These are phyloP conservation scores for Procapra przewalskii DNA, from an alignment of 2,113 vertebrate species.

Conservation along the genomic window DNA sequence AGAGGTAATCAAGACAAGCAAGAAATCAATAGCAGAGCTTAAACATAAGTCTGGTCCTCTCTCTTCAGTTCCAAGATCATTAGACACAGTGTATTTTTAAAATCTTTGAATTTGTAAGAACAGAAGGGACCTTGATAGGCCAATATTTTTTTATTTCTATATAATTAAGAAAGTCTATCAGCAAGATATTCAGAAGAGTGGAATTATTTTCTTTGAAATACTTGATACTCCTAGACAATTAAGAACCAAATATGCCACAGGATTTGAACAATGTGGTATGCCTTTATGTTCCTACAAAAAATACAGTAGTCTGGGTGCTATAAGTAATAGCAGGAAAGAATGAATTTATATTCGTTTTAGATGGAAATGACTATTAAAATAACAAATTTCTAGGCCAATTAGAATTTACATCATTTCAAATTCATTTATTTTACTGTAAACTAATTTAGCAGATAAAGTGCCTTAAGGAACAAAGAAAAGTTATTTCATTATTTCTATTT, in stretches of 20 bases:
- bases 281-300: neutral
- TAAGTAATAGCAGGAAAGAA: neutral
- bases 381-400: constrained; percentile 13
- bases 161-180: neutral
- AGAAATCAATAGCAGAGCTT: neutral
- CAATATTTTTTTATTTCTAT: neutral
- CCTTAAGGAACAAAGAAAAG: neutral
- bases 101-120: neutral
- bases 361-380: neutral
- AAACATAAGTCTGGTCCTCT: neutral
- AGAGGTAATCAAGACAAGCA: neutral
- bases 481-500: neutral
- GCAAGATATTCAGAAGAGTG: neutral
- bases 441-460: neutral
- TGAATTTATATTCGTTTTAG: neutral
- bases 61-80: neutral
- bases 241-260: neutral
- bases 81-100: neutral
- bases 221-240: neutral
- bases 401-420: neutral
- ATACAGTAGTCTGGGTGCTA: neutral
- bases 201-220: neutral
- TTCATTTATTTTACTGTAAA: constrained; percentile 17
- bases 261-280: neutral
- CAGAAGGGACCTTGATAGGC: neutral